phyloP scores from a whole-genome alignment of 2,113 vertebrate species.

The Ellobius talpinus region DNA sequence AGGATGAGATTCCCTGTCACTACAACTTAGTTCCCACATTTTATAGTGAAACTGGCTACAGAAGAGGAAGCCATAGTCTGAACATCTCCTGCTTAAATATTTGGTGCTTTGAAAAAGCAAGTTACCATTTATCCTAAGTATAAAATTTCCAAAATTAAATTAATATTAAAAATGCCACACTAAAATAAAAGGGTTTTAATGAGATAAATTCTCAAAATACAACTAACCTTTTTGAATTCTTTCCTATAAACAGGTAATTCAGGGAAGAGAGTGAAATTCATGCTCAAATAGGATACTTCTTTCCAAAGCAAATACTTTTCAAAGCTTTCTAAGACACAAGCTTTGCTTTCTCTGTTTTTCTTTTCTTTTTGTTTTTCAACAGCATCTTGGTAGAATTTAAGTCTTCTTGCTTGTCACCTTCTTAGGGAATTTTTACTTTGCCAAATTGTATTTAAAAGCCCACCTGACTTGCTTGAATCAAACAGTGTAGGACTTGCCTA shows the following conservation, averaged over 20 bases:
- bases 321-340: conserved; percentile 74
- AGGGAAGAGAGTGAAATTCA: conserved; percentile 43
- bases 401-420: conserved; percentile 35
- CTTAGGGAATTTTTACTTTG: conserved; percentile 57
- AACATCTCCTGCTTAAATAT: conserved; percentile 50
- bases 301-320: conserved; percentile 76
- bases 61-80: not conserved
- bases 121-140: conserved; percentile 1
- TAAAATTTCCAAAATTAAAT: conserved; percentile 56
- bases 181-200: conserved; percentile 30
- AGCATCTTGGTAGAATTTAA: not conserved
- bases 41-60: not conserved
- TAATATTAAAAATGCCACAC: not conserved
- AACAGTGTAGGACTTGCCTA: not conserved
- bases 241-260: conserved; percentile 71
- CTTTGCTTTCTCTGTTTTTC: conserved; percentile 16
- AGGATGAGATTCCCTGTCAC: not conserved
- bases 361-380: not conserved
- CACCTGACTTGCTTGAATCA: conserved; percentile 23
- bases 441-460: conserved; percentile 20
- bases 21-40: not conserved
- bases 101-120: conserved; percentile 2
- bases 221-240: conserved; percentile 67
- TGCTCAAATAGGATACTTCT: conserved; percentile 46
- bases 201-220: conserved; percentile 65